Percentiles rank a stretch among this genome's conserved stretches.
Evolutionary conservation across 2,888 invertebrate species (phyloP).

Genomic region (Chironomus tentans): DNA sequence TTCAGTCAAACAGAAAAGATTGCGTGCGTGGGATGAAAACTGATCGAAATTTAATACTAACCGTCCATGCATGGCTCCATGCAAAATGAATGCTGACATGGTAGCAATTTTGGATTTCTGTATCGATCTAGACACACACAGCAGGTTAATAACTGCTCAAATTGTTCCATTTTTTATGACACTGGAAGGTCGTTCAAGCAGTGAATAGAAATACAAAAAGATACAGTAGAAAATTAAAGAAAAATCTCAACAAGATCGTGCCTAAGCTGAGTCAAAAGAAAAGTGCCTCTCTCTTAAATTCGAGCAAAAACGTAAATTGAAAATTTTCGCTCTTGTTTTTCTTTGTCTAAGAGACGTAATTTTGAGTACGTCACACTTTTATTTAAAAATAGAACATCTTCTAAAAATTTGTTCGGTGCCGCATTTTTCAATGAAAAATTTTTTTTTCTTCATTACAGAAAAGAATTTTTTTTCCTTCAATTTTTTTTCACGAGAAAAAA

Average conservation of each 20-base stretch:
- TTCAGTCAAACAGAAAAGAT: background rate
- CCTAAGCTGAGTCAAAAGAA: background rate
- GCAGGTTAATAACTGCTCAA: slow-evolving; percentile 95
- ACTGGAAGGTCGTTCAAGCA: slow-evolving; percentile 28
- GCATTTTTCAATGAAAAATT: slow-evolving; percentile 26
- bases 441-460: background rate
- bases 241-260: too few relatives aligned
- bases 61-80: slow-evolving; percentile 99
- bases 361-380: slow-evolving; percentile 25
- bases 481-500: background rate
- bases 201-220: too few relatives aligned
- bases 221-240: too few relatives aligned
- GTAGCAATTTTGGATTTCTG: slow-evolving; percentile 93
- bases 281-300: background rate
- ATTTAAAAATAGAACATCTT: slow-evolving; percentile 20
- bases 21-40: background rate
- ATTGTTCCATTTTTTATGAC: slow-evolving; percentile 72
- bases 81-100: slow-evolving; percentile 99
- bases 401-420: slow-evolving; percentile 13
- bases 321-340: slow-evolving; percentile 7
- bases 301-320: slow-evolving; percentile 4
- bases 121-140: slow-evolving; percentile 97
- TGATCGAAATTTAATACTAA: background rate
- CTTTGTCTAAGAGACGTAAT: slow-evolving; percentile 25
- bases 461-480: slow-evolving; percentile 13